These are phyloP conservation scores for rat (Rattus norvegicus) DNA, from an alignment of 2,113 vertebrate species.

Conservation along the genomic window GRCr8 NC_086027.1:118891501-118892000, in stretches of 20 bases:
- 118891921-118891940: not conserved
- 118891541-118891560: not conserved
- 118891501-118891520: not conserved
- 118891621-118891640: too few relatives aligned
- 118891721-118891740: too few relatives aligned
- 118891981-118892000: not conserved
- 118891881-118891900: not conserved
- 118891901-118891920: not conserved
- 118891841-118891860: not conserved
- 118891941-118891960: not conserved
- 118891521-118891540: not conserved
- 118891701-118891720: too few relatives aligned
- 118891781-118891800: not conserved
- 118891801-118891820: not conserved
- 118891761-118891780: not conserved
- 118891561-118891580: not conserved
- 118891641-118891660: too few relatives aligned
- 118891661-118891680: too few relatives aligned
- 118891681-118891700: too few relatives aligned
- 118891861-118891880: not conserved
- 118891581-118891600: too few relatives aligned
- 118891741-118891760: too few relatives aligned
- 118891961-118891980: not conserved
- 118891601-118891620: too few relatives aligned
- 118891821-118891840: conserved; percentile 28